phyloP scores from a whole-genome alignment of 2,113 vertebrate species.

The Acrocephalus kingi region DNA sequence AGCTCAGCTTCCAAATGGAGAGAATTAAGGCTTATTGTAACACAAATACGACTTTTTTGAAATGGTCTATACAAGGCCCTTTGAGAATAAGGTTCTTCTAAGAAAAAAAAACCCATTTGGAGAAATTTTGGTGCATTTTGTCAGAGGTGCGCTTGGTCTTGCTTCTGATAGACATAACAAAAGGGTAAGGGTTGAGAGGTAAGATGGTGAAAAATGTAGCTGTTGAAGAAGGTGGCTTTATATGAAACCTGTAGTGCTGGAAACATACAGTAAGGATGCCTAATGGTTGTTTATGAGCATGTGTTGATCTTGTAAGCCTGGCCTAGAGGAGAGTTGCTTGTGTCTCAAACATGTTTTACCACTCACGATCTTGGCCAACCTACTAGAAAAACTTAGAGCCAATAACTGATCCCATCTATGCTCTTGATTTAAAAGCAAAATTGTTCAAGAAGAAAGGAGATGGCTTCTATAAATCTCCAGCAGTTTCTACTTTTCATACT shows the following conservation, averaged over 20 bases:
- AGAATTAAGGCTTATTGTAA: background rate
- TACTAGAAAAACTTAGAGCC: background rate
- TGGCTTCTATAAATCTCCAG: background rate
- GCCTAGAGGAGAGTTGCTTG: background rate
- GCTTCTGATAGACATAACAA: background rate
- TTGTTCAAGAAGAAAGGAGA: background rate
- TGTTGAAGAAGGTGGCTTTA: background rate
- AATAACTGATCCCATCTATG: background rate
- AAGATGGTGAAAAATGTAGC: background rate
- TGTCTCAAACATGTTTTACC: background rate
- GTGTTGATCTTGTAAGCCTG: background rate
- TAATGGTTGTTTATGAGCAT: background rate
- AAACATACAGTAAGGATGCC: background rate
- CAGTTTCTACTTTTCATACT: background rate
- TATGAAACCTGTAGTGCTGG: background rate
- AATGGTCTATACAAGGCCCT: background rate
- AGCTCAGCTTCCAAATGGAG: background rate
- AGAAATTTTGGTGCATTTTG: background rate
- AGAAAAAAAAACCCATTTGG: background rate
- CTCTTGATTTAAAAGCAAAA: background rate
- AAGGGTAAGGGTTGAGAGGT: background rate
- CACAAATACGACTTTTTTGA: background rate
- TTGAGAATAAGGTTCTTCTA: background rate
- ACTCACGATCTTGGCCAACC: background rate
- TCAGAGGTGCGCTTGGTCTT: background rate